A percentile compares a stretch with the other conserved stretches of the same genome.
These are phyloP conservation scores for Globodera ellingtonae DNA, from an alignment of 1,140 invertebrate species.

Conservation along the genomic window DNA sequence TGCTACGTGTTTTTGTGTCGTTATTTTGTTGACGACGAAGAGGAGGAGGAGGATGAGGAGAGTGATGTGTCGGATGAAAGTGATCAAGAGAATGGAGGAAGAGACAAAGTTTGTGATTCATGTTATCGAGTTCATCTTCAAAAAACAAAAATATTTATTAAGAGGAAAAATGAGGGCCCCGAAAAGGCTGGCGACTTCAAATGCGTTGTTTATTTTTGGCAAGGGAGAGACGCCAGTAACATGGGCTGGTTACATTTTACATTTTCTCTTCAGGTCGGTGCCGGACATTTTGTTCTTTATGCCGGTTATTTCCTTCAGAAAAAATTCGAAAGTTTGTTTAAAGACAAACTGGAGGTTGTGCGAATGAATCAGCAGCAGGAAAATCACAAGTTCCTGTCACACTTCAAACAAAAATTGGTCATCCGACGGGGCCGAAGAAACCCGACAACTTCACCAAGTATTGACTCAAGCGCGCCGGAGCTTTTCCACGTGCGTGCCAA, in stretches of 20 bases:
- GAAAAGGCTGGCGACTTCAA: conserved; percentile 81
- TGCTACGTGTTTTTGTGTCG: conserved; percentile 97
- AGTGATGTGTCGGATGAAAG: conserved; percentile 57
- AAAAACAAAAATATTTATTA: no score
- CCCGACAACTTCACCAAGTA: conserved; percentile 46
- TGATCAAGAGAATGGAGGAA: background rate
- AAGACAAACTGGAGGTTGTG: conserved; percentile 92
- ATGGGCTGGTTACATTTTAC: conserved; percentile 99
- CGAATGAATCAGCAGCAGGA: conserved; percentile 83
- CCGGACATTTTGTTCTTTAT: no score
- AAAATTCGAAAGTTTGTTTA: conserved; percentile 93
- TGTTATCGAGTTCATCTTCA: no score
- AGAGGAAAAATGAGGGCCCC: conserved; percentile 77
- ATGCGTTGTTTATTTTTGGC: conserved; percentile 99
- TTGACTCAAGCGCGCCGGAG: conserved; percentile 75
- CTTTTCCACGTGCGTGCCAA: conserved; percentile 94
- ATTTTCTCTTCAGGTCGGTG: conserved; percentile 73
- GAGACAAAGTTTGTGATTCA: no score
- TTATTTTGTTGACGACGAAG: conserved; percentile 76
- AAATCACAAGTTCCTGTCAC: conserved; percentile 95
- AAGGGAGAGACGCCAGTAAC: conserved; percentile 91
- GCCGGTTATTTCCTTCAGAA: conserved; percentile 76
- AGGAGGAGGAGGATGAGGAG: conserved; percentile 69
- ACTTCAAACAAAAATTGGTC: conserved; percentile 92
- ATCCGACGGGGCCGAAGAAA: conserved; percentile 77